phyloP scores from a whole-genome alignment of 2,888 invertebrate species.

The Pammene aurita region DNA sequence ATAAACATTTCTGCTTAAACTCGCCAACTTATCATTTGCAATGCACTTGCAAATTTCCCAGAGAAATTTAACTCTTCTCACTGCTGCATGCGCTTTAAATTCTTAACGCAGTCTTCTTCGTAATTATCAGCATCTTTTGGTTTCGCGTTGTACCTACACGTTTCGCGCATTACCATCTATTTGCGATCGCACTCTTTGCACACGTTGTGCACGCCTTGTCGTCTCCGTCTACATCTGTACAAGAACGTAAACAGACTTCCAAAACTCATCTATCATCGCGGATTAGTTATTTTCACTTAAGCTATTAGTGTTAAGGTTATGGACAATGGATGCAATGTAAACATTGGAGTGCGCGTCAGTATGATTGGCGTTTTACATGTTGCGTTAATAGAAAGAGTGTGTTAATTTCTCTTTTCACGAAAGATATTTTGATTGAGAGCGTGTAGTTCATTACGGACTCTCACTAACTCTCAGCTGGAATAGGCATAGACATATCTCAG shows the following conservation, averaged over 20 bases:
- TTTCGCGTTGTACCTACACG: slow-evolving; percentile 46
- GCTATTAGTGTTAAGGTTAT: slow-evolving; percentile 38
- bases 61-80: slow-evolving; percentile 19
- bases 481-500: slow-evolving; percentile 26
- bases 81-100: slow-evolving; percentile 20
- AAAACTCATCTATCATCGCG: slow-evolving; percentile 36
- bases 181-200: slow-evolving; percentile 50
- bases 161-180: slow-evolving; percentile 53
- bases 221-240: slow-evolving; percentile 34
- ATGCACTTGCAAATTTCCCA: slow-evolving; percentile 1
- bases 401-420: slow-evolving; percentile 39
- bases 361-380: slow-evolving; percentile 37
- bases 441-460: slow-evolving; percentile 33
- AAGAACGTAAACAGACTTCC: slow-evolving; percentile 37
- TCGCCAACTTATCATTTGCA: slow-evolving; percentile 35
- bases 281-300: slow-evolving; percentile 39
- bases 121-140: slow-evolving; percentile 28
- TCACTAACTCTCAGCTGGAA: slow-evolving; percentile 13
- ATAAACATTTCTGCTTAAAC: slow-evolving; percentile 50
- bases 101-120: background rate
- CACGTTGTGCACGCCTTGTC: slow-evolving; percentile 52
- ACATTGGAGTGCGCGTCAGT: slow-evolving; percentile 28
- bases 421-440: slow-evolving; percentile 36
- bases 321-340: slow-evolving; percentile 31
- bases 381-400: slow-evolving; percentile 37